Base-by-base conservation (phyloP, 2,888 invertebrate genomes). In the Ceramica pisi region DNA sequence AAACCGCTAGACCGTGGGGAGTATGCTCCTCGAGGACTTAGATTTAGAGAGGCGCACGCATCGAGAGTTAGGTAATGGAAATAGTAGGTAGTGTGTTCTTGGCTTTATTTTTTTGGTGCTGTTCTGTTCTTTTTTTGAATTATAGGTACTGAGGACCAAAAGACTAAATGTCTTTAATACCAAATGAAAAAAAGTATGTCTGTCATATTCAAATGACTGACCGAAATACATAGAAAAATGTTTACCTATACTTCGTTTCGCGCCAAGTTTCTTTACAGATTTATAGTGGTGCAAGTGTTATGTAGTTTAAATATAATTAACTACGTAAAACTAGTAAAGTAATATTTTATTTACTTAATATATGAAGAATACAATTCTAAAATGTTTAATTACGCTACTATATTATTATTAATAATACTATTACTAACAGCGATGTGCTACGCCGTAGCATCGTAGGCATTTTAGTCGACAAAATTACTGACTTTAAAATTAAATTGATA, bases 1-100 rank as follows among this genome's bases (percentile, higher is more conserved):
- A 91, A 89, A 88, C 88, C 90, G 85, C 87, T 78, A 88, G 88
- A 85, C 90, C 87, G 86, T 84, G 88, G 91, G 89, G 90, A 90
- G 81, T 65, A 68, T 70, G 67, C 69, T 66, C 75, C 72, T 66
- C 71, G 67, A 79, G 82, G 81, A 80, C 81, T 81, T 79, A 69
- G 70, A 81, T 77, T 76, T 77, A 78, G 81, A 80, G 75, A 55
- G 50, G 71, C 56, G 71, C 65, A 85, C 73, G 74, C 74, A 72
- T 76, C 65, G 61, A 38, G 67, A 10, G n/a, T 81, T 50, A 10
- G 19, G n/a, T 61, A 51, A 70, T 75, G 19, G 31, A 14, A 59
- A 57, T 65, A 61, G 51, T 61, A 38, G 26, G 56, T 56, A 41
- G 38, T 41, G 53, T 44, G 80, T 14, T 46, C 0, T 5, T 53